These are phyloP conservation scores for Pithys albifrons DNA, from an alignment of 2,113 vertebrate species.

Conservation along the genomic window DNA sequence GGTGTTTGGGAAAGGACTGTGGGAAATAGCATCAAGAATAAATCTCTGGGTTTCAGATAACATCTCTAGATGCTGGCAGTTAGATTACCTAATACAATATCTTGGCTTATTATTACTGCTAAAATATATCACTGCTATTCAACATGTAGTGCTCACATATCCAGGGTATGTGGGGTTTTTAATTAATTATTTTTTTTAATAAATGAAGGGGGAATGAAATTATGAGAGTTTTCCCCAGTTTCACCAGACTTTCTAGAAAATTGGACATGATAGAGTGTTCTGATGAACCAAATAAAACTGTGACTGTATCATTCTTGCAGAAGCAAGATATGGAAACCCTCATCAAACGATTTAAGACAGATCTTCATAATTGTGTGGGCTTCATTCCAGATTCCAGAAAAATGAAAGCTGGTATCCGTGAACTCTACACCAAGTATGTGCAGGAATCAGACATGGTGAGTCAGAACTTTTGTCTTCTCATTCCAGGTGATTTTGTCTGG, in stretches of 20 bases:
- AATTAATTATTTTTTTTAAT: neutral
- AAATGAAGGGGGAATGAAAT: neutral
- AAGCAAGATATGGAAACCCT: constrained; percentile 77
- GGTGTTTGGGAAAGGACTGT: neutral
- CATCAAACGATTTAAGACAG: constrained; percentile 83
- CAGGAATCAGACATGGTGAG: constrained; percentile 82
- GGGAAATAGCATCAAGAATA: neutral
- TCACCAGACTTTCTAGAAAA: neutral
- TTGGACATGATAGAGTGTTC: neutral
- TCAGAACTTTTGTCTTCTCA: neutral
- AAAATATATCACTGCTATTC: neutral
- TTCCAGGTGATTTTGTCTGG: neutral
- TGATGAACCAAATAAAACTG: neutral
- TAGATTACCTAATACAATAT: neutral
- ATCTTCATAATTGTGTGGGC: constrained; percentile 83
- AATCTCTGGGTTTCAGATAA: neutral
- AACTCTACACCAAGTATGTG: constrained; percentile 81
- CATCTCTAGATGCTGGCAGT: neutral
- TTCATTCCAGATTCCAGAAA: constrained; percentile 85
- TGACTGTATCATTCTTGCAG: constrained; percentile 66
- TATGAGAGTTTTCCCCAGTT: neutral
- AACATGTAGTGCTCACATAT: neutral
- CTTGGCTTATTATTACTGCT: neutral
- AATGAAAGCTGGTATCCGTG: constrained; percentile 80
- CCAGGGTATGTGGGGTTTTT: neutral